These are phyloP conservation scores for Molossus alvarezi DNA, from an alignment of 2,797 vertebrate genomes.

Conservation along the genomic window DNA sequence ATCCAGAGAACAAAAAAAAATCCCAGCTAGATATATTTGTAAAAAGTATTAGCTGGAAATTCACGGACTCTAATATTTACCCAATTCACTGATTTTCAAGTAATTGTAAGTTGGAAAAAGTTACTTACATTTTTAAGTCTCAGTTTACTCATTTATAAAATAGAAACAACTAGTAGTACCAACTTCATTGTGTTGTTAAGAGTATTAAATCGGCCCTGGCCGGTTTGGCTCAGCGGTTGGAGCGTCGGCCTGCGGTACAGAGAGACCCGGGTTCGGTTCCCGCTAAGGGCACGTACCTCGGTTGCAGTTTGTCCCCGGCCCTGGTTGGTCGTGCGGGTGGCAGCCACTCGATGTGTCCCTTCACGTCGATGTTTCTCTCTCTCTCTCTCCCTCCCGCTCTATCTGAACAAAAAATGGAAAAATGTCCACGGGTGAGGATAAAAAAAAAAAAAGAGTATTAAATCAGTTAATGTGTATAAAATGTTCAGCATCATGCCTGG, in stretches of 20 bases:
- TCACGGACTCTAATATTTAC: not conserved
- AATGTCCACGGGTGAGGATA: too few species aligned
- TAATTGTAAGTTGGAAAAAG: constrained; percentile 3
- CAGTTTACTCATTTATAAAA: constrained; percentile 42
- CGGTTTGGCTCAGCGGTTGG: too few species aligned
- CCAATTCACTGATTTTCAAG: constrained; percentile 18
- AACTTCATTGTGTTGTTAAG: not conserved
- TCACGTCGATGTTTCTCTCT: too few species aligned
- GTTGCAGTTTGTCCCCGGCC: too few species aligned
- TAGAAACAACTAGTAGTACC: not conserved
- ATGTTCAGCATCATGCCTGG: not conserved
- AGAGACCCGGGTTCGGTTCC: too few species aligned
- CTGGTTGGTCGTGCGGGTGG: too few species aligned
- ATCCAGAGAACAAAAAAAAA: not conserved
- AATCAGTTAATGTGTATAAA: not conserved
- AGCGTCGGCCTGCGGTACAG: too few species aligned
- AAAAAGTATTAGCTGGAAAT: not conserved
- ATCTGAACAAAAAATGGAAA: too few species aligned
- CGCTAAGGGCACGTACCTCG: too few species aligned
- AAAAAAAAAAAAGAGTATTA: not conserved
- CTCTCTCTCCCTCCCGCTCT: too few species aligned
- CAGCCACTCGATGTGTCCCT: too few species aligned
- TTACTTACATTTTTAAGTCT: not conserved
- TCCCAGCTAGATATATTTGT: not conserved
- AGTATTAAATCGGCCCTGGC: not conserved